Conservation (phyloP, 2,888 invertebrate genomes). For the Shargacucullia verbasci region DNA sequence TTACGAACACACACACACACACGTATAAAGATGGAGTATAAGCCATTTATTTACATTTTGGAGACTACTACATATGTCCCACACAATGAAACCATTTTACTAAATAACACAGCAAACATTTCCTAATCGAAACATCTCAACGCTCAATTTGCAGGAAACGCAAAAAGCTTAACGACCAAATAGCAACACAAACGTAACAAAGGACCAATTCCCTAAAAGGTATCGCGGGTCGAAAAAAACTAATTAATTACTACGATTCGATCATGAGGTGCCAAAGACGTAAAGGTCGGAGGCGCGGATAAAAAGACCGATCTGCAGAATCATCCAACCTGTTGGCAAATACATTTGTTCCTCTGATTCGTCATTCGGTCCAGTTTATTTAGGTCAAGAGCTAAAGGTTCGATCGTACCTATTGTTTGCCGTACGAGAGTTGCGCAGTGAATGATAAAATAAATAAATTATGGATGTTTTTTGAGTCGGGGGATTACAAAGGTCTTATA, state of each 20-base stretch:
- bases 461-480: conserved; percentile 40
- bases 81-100: background rate
- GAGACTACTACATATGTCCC: too few relatives aligned
- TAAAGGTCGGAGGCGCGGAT: conserved; percentile 28
- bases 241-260: conserved; percentile 70
- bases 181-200: conserved; percentile 40
- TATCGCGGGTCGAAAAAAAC: conserved; percentile 53
- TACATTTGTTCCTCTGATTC: conserved; percentile 52
- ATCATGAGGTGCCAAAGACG: conserved; percentile 59
- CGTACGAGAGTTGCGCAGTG: conserved; percentile 12
- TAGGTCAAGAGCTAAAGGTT: conserved; percentile 56
- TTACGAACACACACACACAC: too few relatives aligned
- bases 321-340: conserved; percentile 67
- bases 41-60: too few relatives aligned
- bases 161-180: conserved; percentile 42
- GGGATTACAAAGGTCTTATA: conserved; percentile 39
- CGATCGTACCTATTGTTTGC: conserved; percentile 42
- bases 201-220: conserved; percentile 46
- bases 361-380: conserved; percentile 63
- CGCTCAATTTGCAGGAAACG: conserved; percentile 42
- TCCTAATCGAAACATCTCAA: conserved; percentile 43
- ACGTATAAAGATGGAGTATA: too few relatives aligned
- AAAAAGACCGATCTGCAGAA: conserved; percentile 60
- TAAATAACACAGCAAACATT: background rate
- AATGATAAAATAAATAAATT: conserved; percentile 48